Conservation (phyloP, 1,140 invertebrate genomes). For the Zaprionus gabonicus region DNA sequence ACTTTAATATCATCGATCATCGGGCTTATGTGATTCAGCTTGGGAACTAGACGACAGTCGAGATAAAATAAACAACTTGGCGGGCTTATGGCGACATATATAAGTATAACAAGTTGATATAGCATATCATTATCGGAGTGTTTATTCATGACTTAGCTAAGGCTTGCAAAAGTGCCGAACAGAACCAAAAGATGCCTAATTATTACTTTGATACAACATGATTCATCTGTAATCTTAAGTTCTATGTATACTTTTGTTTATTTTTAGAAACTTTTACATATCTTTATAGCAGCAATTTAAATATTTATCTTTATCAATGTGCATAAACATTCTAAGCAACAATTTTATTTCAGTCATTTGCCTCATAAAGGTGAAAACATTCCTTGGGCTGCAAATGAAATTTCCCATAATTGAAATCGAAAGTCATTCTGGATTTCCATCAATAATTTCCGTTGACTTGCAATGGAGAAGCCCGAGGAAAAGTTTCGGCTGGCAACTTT, state of each 20-base stretch:
- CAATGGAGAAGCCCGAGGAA: neutral
- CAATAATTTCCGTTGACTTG: neutral
- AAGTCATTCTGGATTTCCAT: neutral
- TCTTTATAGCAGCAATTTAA: neutral
- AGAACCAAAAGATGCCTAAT: neutral
- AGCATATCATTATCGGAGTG: slow-evolving; percentile 16
- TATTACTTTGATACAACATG: neutral
- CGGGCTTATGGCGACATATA: slow-evolving; percentile 22
- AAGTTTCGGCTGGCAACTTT: neutral
- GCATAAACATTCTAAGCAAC: neutral
- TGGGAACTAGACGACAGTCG: neutral
- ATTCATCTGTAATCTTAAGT: no score
- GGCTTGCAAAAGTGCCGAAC: neutral
- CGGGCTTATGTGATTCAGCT: neutral
- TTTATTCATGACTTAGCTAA: slow-evolving; percentile 17
- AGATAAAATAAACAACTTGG: slow-evolving; percentile 30
- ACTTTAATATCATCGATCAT: slow-evolving; percentile 15
- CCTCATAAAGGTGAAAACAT: neutral
- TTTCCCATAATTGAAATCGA: slow-evolving; percentile 5
- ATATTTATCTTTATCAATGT: neutral
- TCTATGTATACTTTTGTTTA: neutral
- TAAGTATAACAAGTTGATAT: slow-evolving; percentile 13
- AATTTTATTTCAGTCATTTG: neutral
- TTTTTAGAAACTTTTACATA: neutral
- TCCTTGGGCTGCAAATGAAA: neutral